Evolutionary conservation across 2,888 invertebrate genomes (phyloP).

Genomic region (Pristionchus arcanus): DNA sequence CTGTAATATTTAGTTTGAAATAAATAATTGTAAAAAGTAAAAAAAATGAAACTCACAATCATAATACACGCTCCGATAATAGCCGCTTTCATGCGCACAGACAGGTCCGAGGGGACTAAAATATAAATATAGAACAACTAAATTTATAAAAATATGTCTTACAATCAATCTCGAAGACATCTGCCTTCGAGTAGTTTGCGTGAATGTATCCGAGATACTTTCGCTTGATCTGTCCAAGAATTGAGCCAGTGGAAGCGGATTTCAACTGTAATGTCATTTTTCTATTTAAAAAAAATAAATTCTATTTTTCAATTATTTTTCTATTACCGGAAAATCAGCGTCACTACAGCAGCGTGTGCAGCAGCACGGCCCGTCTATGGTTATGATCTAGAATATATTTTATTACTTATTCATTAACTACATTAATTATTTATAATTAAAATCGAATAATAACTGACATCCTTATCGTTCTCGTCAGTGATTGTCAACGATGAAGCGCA

Average conservation of each 20-base stretch:
- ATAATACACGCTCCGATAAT: conserved; percentile 24
- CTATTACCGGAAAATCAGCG: conserved; percentile 38
- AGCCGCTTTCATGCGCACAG: conserved; percentile 11
- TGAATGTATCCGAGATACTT: conserved; percentile 20
- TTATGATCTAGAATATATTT: not conserved
- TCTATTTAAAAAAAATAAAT: too few relatives aligned
- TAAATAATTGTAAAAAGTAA: too few relatives aligned
- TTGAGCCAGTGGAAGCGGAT: not conserved
- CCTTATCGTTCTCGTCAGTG: not conserved
- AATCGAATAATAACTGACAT: not conserved
- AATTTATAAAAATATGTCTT: not conserved
- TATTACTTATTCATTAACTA: too few relatives aligned
- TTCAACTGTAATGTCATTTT: not conserved
- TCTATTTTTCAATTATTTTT: not conserved
- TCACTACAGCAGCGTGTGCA: conserved; percentile 41
- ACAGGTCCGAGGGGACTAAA: conserved; percentile 23
- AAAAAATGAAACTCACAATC: conserved; percentile 37
- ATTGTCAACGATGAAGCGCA: conserved; percentile 9
- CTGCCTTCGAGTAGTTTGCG: conserved; percentile 20
- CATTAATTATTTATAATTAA: not conserved
- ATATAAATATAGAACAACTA: not conserved
- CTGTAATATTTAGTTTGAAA: too few relatives aligned
- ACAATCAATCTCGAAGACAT: conserved; percentile 33
- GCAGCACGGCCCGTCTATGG: conserved; percentile 44
- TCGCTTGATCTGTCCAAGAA: conserved; percentile 6